A percentile compares a stretch with the other conserved stretches of the same genome.
Evolutionary conservation across 35 echinoderm and acorn worm species (phyloP).

Genomic region (Patiria miniata): DNA sequence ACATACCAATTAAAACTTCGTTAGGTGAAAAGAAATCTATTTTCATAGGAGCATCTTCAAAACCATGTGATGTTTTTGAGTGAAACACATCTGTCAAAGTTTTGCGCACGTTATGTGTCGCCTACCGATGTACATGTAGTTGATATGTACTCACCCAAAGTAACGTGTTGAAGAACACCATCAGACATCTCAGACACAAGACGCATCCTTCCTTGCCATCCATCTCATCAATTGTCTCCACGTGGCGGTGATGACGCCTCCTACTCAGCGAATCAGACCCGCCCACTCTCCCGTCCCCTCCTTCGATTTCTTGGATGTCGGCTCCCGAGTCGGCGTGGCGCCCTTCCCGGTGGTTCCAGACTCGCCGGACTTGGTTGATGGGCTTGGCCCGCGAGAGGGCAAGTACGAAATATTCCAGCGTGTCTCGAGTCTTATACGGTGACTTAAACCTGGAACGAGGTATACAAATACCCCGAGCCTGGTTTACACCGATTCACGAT

Average conservation of each 20-base stretch:
- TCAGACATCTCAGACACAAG: neutral
- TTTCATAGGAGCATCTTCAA: no score
- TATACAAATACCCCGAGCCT: no score
- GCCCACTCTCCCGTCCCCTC: neutral
- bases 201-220: neutral
- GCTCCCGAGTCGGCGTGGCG: neutral
- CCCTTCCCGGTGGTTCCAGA: neutral
- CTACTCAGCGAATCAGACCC: neutral
- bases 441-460: no score
- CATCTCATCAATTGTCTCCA: neutral
- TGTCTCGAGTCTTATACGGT: neutral
- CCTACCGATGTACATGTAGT: no score
- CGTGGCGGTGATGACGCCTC: neutral
- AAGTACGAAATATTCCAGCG: slow-evolving; percentile 24
- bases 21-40: no score
- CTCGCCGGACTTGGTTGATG: slow-evolving; percentile 6
- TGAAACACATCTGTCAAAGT: no score
- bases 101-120: no score
- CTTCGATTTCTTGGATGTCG: neutral
- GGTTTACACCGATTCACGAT: no score
- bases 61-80: no score
- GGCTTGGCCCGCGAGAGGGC: neutral
- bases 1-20: no score
- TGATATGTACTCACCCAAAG: neutral
- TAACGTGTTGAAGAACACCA: slow-evolving; percentile 13